These are phyloP conservation scores for Cremastobaeus sp. DNA, from an alignment of 2,888 invertebrate genomes.

Conservation along the genomic window DNA sequence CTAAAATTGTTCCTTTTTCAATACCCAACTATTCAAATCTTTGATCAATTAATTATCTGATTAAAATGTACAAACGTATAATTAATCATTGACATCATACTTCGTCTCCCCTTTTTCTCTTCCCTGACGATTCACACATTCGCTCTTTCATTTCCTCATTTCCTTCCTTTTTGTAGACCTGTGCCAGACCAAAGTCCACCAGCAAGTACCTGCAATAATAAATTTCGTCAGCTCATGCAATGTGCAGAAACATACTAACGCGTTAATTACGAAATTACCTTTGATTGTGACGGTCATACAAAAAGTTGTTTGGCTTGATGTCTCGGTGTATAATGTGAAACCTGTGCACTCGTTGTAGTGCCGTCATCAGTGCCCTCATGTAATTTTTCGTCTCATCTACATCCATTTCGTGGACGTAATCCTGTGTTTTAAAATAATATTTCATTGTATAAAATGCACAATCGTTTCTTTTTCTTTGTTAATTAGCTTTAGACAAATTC, in stretches of 20 bases:
- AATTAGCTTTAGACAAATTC: neutral
- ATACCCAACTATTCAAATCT: too few relatives aligned
- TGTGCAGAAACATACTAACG: neutral
- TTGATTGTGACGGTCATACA: constrained; percentile 86
- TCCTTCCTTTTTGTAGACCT: constrained; percentile 79
- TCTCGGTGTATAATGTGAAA: constrained; percentile 93
- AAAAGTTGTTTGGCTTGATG: constrained; percentile 94
- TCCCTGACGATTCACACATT: constrained; percentile 58
- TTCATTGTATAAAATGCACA: constrained; percentile 11
- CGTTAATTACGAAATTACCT: constrained; percentile 76
- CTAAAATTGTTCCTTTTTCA: too few relatives aligned
- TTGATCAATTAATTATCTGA: too few relatives aligned
- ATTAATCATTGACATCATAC: too few relatives aligned
- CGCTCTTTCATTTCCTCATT: constrained; percentile 54
- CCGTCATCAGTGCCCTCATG: constrained; percentile 88
- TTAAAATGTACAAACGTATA: too few relatives aligned
- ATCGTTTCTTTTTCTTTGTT: constrained; percentile 1
- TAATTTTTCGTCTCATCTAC: constrained; percentile 86
- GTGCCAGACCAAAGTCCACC: constrained; percentile 94
- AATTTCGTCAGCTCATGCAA: constrained; percentile 6
- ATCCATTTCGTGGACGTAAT: constrained; percentile 86
- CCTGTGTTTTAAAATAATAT: constrained; percentile 79
- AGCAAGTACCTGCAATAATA: constrained; percentile 82
- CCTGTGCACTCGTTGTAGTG: constrained; percentile 88
- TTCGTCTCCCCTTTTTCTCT: constrained; percentile 70